A percentile compares a stretch with the other conserved stretches of the same genome.
These are phyloP conservation scores for Psittacus erithacus DNA, from an alignment of 2,113 vertebrate species.

Conservation along the genomic window DNA sequence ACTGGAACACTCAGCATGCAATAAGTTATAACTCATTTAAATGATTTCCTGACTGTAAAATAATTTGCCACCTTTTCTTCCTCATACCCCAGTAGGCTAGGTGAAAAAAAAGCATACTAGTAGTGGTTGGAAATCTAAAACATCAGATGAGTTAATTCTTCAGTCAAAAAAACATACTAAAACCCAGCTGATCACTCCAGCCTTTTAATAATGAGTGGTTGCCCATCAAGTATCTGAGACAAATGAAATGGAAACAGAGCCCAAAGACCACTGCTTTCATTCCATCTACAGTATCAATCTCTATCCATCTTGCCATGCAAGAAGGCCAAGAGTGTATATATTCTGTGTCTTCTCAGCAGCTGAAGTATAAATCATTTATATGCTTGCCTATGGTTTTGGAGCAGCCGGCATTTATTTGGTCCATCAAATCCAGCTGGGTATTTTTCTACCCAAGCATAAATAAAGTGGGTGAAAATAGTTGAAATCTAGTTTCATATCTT, in stretches of 20 bases:
- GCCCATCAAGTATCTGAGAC: fast-evolving
- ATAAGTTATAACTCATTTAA: background rate
- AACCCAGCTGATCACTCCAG: background rate
- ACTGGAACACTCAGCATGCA: background rate
- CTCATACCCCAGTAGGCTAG: background rate
- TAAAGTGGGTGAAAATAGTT: background rate
- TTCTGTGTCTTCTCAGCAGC: background rate
- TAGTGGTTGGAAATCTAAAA: background rate
- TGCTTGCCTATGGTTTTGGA: background rate
- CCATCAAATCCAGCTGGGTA: background rate
- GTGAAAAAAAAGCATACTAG: background rate
- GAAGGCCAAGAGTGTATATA: background rate
- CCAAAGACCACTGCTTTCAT: background rate
- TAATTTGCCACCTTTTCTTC: background rate
- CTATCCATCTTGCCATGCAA: background rate
- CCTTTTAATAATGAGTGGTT: background rate
- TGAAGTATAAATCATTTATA: background rate
- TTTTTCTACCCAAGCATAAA: background rate
- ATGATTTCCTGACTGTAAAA: background rate
- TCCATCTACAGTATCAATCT: background rate
- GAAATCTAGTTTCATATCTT: background rate
- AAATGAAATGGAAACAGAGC: background rate
- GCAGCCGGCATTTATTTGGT: background rate
- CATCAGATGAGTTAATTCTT: background rate
- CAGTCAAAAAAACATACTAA: background rate